Conservation (phyloP, 2,797 vertebrate species). For the Cercopithecus petaurista region DNA sequence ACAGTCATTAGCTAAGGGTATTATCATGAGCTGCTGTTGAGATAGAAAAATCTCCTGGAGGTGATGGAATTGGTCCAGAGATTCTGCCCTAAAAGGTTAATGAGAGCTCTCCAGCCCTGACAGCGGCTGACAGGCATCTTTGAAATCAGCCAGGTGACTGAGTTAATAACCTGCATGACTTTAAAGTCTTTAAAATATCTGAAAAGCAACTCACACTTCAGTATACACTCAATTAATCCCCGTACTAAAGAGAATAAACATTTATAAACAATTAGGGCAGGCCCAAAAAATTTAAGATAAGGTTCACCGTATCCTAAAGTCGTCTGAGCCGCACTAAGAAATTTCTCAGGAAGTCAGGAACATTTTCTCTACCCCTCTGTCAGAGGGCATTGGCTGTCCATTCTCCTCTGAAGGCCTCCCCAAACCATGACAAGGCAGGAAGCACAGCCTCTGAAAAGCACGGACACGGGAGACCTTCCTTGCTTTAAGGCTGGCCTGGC, state of each 20-base stretch:
- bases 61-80: background rate
- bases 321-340: background rate
- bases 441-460: background rate
- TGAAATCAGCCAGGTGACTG: background rate
- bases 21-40: background rate
- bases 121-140: background rate
- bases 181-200: background rate
- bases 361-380: background rate
- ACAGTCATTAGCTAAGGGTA: background rate
- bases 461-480: background rate
- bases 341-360: background rate
- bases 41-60: background rate
- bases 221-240: background rate
- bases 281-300: background rate
- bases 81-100: background rate
- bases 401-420: too few species aligned
- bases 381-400: background rate
- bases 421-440: background rate
- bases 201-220: background rate
- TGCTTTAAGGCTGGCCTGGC: background rate
- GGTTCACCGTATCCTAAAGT: background rate
- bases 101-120: background rate
- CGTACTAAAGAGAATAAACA: background rate
- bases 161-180: background rate
- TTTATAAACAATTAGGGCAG: background rate